Percentiles rank a stretch among this genome's conserved stretches.
Conservation (phyloP, 2,113 vertebrate genomes). For the Sisor rabdophorus region DNA sequence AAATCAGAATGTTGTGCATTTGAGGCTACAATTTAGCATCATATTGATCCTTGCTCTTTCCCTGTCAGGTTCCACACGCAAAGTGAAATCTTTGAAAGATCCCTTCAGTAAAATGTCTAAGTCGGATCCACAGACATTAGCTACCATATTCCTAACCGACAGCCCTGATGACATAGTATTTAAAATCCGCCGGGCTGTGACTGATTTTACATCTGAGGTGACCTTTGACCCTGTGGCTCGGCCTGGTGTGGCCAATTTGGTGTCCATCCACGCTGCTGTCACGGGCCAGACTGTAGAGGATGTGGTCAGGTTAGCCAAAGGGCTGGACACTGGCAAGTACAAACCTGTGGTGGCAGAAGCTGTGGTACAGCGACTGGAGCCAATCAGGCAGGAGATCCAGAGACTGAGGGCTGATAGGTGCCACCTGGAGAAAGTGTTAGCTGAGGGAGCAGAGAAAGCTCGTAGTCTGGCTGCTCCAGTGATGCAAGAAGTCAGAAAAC, state of each 20-base stretch:
- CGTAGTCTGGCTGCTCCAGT: slow-evolving; percentile 77
- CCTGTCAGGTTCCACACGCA: slow-evolving; percentile 74
- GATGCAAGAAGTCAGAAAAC: slow-evolving; percentile 73
- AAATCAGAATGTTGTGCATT: not conserved
- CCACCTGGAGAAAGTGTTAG: slow-evolving; percentile 76
- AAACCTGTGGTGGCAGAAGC: slow-evolving; percentile 84
- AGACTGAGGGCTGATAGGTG: slow-evolving; percentile 73
- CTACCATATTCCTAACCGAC: slow-evolving; percentile 82
- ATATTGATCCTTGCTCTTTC: not conserved
- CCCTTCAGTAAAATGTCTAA: slow-evolving; percentile 92
- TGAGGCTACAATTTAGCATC: not conserved
- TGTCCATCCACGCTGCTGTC: slow-evolving; percentile 81
- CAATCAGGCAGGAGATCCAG: slow-evolving; percentile 79
- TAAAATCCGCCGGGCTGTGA: slow-evolving; percentile 89
- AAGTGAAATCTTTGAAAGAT: slow-evolving; percentile 90
- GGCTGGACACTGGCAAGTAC: slow-evolving; percentile 82
- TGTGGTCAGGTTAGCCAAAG: slow-evolving; percentile 67
- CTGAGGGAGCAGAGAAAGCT: slow-evolving; percentile 73
- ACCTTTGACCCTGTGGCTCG: slow-evolving; percentile 80
- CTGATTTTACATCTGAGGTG: slow-evolving; percentile 90
- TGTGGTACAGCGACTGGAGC: slow-evolving; percentile 80
- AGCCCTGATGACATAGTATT: slow-evolving; percentile 80
- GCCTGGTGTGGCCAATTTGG: slow-evolving; percentile 86
- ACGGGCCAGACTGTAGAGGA: slow-evolving; percentile 69
- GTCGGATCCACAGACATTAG: slow-evolving; percentile 82